Conservation (phyloP, 2,888 invertebrate genomes). For the Brenthis hecate region DNA sequence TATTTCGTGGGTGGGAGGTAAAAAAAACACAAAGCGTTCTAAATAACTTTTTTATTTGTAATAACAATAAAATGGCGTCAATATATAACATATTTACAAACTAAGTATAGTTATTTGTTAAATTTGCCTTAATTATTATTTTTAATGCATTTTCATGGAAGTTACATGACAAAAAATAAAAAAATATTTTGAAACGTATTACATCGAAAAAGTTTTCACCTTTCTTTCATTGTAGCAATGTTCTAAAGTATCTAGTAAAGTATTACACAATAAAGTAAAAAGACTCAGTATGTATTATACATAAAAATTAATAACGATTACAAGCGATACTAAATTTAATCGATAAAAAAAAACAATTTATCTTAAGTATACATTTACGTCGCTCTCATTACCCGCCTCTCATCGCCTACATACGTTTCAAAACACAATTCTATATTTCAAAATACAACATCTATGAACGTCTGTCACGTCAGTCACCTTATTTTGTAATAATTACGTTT, state of each 20-base stretch:
- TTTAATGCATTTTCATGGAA: background rate
- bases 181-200: background rate
- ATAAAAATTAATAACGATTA: too few species aligned
- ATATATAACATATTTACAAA: background rate
- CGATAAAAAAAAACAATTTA: too few species aligned
- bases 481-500: background rate
- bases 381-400: background rate
- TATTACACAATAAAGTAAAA: too few species aligned
- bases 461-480: background rate
- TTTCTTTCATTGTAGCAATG: too few species aligned
- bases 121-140: background rate
- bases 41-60: conserved; percentile 12
- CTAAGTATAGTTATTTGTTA: background rate
- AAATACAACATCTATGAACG: background rate
- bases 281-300: too few species aligned
- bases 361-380: too few species aligned
- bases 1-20: too few species aligned
- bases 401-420: background rate
- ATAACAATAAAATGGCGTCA: conserved; percentile 11
- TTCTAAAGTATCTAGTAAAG: too few species aligned
- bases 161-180: background rate
- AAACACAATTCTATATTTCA: background rate
- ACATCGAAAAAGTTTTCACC: too few species aligned
- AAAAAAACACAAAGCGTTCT: background rate
- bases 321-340: too few species aligned